Base-by-base conservation (phyloP, 1,140 invertebrate genomes). In the Zaprionus davidi region DNA sequence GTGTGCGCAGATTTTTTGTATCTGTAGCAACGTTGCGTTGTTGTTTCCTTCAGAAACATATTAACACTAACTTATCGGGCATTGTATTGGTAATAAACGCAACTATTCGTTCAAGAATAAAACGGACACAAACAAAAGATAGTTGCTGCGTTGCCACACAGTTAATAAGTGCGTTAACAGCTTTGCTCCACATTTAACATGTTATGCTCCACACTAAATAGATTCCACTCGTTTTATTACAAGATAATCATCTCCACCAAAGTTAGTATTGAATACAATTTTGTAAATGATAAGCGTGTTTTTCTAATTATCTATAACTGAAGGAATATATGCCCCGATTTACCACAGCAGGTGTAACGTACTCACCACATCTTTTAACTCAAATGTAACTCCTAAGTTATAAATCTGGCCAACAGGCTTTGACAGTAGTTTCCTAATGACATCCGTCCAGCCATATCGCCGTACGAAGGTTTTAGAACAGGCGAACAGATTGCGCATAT, bases 301-400 rank as follows among this genome's bases (percentile, higher is more conserved):
- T 49, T 49, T 49, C 17, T 13, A 2, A 5, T 9, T 9, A 46
- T 7, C 3, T 46, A 46, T 7, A 20, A 7, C 2, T 17, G n/a
- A 9, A 2, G 7, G 0, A 17, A 9, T 2, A 11, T 3, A 3
- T 46, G 41, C 11, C 6, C 7, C n/a, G 41, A 46, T 41, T 24
- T 12, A 6, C 7, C n/a, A 7, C 3, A 7, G 11, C 22, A 12
- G 28, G 22, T 15, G 6, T 12, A 2, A 9, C 20, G 31, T 49
- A 78, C 86, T 90, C 58, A 92, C 90, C 84, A 92, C 90, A 67
- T 92, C 78, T 20, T 60, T 51, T 2, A 81, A 41, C 24, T 92
- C 90, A 20, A 92, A 92, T 28, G 69, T 79, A 24, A 70, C 79
- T 9, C 90, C 86, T 7, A 91, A 67, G 22, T 92, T 92, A 66